Evolutionary conservation across 2,888 invertebrate genomes (phyloP).

Genomic region (Sarcophaga variegata): DNA sequence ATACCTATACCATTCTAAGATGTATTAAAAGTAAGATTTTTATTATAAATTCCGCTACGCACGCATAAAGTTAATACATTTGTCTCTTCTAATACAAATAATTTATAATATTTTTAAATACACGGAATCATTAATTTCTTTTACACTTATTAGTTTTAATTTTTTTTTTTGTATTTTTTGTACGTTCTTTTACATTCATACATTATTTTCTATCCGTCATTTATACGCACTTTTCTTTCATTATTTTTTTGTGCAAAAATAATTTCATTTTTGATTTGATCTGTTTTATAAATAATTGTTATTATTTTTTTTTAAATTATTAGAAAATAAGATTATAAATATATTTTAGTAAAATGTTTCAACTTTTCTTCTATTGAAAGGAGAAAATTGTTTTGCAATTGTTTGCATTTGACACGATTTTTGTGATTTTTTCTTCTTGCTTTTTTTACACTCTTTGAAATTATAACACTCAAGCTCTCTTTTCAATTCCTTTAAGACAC

Average conservation of each 20-base stretch:
- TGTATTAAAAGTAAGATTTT: not conserved
- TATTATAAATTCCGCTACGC: not conserved
- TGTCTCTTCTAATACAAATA: not conserved
- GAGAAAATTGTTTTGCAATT: conserved; percentile 73
- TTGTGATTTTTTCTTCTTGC: conserved; percentile 59
- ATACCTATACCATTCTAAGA: not conserved
- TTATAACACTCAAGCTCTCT: conserved; percentile 43
- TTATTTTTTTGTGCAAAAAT: conserved; percentile 48
- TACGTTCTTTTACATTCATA: conserved; percentile 59
- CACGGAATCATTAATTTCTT: not conserved
- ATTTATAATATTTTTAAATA: not conserved
- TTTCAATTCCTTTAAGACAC: conserved; percentile 40
- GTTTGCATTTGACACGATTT: conserved; percentile 74
- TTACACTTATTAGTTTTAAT: not conserved
- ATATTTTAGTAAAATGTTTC: conserved; percentile 8
- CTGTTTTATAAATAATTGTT: conserved; percentile 8
- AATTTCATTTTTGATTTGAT: conserved; percentile 13
- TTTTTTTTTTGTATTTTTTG: conserved; percentile 33
- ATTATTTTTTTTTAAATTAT: not conserved
- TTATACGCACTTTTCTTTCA: conserved; percentile 66
- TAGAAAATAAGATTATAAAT: conserved; percentile 7
- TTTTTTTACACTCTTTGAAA: conserved; percentile 51
- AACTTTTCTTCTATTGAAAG: conserved; percentile 60
- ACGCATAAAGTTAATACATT: not conserved
- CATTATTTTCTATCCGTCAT: conserved; percentile 54